Conservation (phyloP, 2,888 invertebrate species). For the Ormyrus thymus region DNA sequence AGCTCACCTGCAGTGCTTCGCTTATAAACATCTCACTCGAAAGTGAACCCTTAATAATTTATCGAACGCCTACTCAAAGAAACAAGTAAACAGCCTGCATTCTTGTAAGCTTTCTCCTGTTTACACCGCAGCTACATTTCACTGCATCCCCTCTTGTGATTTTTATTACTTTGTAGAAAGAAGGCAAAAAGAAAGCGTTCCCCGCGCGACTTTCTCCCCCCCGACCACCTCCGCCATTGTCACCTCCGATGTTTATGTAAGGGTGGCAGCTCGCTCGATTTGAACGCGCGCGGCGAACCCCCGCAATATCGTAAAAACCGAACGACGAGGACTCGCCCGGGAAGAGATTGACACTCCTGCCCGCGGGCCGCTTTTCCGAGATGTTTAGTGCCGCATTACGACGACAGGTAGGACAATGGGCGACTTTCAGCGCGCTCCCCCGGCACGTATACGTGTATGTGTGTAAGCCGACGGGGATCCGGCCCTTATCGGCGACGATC, state of each 20-base stretch:
- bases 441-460: constrained; percentile 5
- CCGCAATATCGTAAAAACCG: too few relatives aligned
- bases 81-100: too few relatives aligned
- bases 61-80: too few relatives aligned
- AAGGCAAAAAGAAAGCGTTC: constrained; percentile 3
- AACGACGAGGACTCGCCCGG: neutral
- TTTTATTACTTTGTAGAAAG: constrained; percentile 12
- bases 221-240: constrained; percentile 20
- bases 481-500: constrained; percentile 38
- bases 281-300: constrained; percentile 24
- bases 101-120: constrained; percentile 16
- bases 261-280: neutral
- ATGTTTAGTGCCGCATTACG: constrained; percentile 26
- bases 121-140: constrained; percentile 20
- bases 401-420: constrained; percentile 62
- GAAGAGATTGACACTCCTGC: constrained; percentile 57
- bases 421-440: constrained; percentile 67
- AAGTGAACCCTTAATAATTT: too few relatives aligned
- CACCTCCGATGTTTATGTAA: constrained; percentile 19
- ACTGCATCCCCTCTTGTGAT: constrained; percentile 10
- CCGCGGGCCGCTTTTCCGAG: constrained; percentile 5
- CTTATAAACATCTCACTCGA: too few relatives aligned
- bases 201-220: constrained; percentile 10
- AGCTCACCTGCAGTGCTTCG: too few relatives aligned
- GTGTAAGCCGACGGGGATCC: constrained; percentile 26